Percentiles rank a stretch among this genome's conserved stretches.
These are phyloP conservation scores for Nomada ferruginata DNA, from an alignment of 2,888 invertebrate genomes.

Conservation along the genomic window DNA sequence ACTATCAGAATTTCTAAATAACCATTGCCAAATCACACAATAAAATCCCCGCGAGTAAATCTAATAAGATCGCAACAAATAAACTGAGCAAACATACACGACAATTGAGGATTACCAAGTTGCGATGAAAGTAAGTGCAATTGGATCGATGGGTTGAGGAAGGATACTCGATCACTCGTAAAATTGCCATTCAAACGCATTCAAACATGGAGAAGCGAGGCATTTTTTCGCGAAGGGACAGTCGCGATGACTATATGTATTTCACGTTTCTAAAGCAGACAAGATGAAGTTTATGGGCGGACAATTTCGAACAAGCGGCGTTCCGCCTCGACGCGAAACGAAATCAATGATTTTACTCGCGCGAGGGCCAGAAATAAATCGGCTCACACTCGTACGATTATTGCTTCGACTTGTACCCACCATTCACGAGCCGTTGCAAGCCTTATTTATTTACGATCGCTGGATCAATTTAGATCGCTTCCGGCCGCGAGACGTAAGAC, in stretches of 20 bases:
- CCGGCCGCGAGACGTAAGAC: background rate
- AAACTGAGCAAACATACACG: no score
- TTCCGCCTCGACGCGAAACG: slow-evolving; percentile 1
- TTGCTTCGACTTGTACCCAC: slow-evolving; percentile 6
- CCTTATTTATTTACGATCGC: slow-evolving; percentile 31
- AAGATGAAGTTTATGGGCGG: slow-evolving; percentile 50
- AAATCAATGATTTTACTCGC: slow-evolving; percentile 38
- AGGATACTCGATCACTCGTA: background rate
- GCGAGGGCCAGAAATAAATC: slow-evolving; percentile 52
- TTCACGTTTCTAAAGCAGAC: background rate
- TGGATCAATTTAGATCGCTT: slow-evolving; percentile 5
- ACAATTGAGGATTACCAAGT: no score
- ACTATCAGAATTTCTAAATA: no score
- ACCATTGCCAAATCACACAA: no score
- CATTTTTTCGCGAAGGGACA: background rate
- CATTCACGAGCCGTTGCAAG: slow-evolving; percentile 12
- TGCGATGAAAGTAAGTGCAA: no score
- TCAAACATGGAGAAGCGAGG: background rate
- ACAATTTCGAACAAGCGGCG: slow-evolving; percentile 31
- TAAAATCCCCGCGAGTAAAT: no score
- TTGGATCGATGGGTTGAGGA: no score
- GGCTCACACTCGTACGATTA: background rate
- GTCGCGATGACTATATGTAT: background rate
- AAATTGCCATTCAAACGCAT: background rate
- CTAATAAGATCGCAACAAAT: no score